Percentiles rank a stretch among this genome's conserved stretches.
Evolutionary conservation across 92 coral and sea anemone species (phyloP).

Genomic region (Chrysogorgia sp.): DNA sequence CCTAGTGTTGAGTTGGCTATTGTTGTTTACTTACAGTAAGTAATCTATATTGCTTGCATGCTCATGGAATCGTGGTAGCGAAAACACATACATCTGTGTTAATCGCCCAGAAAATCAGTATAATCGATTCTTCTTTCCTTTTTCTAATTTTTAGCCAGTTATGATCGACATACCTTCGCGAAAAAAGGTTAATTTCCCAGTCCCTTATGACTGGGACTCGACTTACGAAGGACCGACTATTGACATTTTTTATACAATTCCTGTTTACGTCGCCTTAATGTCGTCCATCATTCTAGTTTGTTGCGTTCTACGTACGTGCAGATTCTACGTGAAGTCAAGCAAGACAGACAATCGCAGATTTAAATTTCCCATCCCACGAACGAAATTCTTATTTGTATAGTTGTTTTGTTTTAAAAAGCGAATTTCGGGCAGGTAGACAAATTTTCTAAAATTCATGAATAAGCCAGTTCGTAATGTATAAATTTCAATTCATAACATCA

Average conservation of each 20-base stretch:
- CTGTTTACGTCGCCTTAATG: constrained; percentile 82
- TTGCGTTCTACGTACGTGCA: constrained; percentile 84
- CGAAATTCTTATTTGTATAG: constrained; percentile 26
- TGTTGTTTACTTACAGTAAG: too few species aligned
- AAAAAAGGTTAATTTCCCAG: constrained; percentile 34
- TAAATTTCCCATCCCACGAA: constrained; percentile 26
- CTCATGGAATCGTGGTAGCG: too few species aligned
- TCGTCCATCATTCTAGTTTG: constrained; percentile 76
- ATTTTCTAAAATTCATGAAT: too few species aligned
- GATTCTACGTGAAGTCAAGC: constrained; percentile 68
- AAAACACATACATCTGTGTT: too few species aligned
- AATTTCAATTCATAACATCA: too few species aligned
- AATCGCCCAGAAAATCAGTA: too few species aligned
- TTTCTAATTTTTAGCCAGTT: constrained; percentile 65
- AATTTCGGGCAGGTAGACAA: not conserved
- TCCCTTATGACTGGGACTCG: constrained; percentile 74
- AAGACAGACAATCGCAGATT: constrained; percentile 8
- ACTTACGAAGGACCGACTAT: constrained; percentile 72
- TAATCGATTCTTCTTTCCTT: not conserved
- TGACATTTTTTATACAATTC: constrained; percentile 78
- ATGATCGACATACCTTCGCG: constrained; percentile 61
- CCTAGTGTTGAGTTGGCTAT: too few species aligned
- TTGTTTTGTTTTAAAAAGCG: not conserved
- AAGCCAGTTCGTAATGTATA: too few species aligned
- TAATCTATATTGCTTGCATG: too few species aligned